Evolutionary conservation across 2,888 invertebrate genomes (phyloP).

Genomic region (Carcina quercana): DNA sequence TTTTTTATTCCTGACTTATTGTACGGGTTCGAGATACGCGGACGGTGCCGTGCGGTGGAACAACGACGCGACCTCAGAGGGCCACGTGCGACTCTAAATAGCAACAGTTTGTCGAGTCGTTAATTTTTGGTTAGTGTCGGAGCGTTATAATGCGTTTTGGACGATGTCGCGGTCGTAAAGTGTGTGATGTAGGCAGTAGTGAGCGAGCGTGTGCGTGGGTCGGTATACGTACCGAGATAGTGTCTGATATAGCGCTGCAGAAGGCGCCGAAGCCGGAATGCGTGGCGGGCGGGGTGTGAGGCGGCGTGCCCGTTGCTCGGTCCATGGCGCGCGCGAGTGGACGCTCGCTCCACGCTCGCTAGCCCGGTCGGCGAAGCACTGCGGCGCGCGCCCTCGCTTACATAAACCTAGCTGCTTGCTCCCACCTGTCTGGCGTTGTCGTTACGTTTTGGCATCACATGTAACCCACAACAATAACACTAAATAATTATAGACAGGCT

Average conservation of each 20-base stretch:
- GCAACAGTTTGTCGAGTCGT: constrained; percentile 30
- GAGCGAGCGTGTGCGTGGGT: constrained; percentile 19
- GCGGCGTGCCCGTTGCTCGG: constrained; percentile 34
- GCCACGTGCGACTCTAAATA: constrained; percentile 68
- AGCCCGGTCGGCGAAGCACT: constrained; percentile 21
- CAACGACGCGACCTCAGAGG: constrained; percentile 47
- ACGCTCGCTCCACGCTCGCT: constrained; percentile 23
- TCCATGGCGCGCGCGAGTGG: constrained; percentile 21
- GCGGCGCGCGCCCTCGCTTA: constrained; percentile 49
- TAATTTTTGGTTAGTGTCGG: too few species aligned
- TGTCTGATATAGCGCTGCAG: constrained; percentile 69
- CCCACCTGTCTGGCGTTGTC: constrained; percentile 68
- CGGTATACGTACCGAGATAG: constrained; percentile 61
- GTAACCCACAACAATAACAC: constrained; percentile 66
- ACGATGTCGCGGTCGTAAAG: constrained; percentile 26
- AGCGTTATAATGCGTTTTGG: constrained; percentile 47
- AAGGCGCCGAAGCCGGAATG: constrained; percentile 65
- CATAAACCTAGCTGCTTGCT: constrained; percentile 53
- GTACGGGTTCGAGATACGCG: too few species aligned
- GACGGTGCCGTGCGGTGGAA: too few species aligned
- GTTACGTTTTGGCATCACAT: constrained; percentile 62
- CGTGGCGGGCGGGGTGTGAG: constrained; percentile 41
- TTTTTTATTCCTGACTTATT: constrained; percentile 62
- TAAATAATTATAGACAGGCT: constrained; percentile 65
- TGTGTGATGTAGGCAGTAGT: constrained; percentile 16